Conservation (phyloP, 2,888 invertebrate genomes). For the Heterodera filipjevi region DNA sequence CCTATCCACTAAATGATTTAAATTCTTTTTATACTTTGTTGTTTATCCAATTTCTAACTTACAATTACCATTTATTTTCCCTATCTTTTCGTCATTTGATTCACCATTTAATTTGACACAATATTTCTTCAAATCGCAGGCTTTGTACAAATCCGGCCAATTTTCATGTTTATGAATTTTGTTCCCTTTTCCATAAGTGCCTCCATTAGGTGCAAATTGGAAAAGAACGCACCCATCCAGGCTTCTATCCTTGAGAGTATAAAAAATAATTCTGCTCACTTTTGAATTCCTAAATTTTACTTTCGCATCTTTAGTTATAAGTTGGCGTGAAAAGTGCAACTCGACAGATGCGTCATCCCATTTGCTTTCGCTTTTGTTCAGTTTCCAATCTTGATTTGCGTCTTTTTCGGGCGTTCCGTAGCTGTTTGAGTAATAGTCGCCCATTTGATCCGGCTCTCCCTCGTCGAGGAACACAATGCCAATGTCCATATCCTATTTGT, state of each 20-base stretch:
- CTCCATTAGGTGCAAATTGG: slow-evolving; percentile 48
- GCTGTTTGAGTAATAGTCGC: slow-evolving; percentile 47
- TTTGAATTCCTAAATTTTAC: slow-evolving; percentile 40
- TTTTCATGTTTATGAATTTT: slow-evolving; percentile 47
- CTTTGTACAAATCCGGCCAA: slow-evolving; percentile 53
- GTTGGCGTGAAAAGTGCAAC: slow-evolving; percentile 45
- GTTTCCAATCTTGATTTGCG: slow-evolving; percentile 44
- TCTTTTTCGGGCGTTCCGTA: slow-evolving; percentile 44
- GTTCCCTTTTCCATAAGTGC: slow-evolving; percentile 43
- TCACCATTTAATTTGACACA: slow-evolving; percentile 29
- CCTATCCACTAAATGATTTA: not conserved
- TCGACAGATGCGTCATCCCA: slow-evolving; percentile 38
- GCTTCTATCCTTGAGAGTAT: slow-evolving; percentile 39
- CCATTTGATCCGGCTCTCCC: slow-evolving; percentile 42
- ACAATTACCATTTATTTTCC: not conserved
- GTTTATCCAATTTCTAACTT: too few species aligned
- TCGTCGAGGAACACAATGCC: slow-evolving; percentile 46
- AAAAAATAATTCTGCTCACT: not conserved
- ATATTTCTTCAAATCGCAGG: slow-evolving; percentile 43
- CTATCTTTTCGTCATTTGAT: not conserved
- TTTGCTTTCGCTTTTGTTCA: slow-evolving; percentile 36
- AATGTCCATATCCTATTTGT: slow-evolving; percentile 50
- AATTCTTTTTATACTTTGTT: not conserved
- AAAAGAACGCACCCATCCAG: slow-evolving; percentile 50
- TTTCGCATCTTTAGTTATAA: slow-evolving; percentile 45